Conservation (phyloP, 2,888 invertebrate species). For the Coremacera marginata region DNA sequence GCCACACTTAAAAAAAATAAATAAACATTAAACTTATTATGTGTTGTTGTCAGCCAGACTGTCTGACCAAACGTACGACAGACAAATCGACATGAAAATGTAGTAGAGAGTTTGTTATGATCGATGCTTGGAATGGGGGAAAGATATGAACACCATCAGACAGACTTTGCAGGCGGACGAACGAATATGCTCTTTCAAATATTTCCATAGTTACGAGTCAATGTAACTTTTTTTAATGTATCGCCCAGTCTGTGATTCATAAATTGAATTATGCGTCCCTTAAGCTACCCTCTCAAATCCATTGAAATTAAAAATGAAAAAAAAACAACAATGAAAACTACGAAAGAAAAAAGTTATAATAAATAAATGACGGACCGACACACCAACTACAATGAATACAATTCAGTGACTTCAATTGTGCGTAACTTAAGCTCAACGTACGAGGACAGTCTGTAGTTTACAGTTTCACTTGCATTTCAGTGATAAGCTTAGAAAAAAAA, state of each 20-base stretch:
- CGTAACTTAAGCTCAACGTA: conserved; percentile 42
- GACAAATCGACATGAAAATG: background rate
- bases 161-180: background rate
- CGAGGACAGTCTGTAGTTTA: conserved; percentile 32
- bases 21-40: conserved; percentile 33
- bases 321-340: conserved; percentile 8
- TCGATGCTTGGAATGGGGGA: background rate
- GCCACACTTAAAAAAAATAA: conserved; percentile 21
- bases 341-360: background rate
- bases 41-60: background rate
- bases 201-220: background rate
- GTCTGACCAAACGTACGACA: background rate
- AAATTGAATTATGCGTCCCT: conserved; percentile 8
- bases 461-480: conserved; percentile 31
- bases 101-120: background rate
- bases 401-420: conserved; percentile 40
- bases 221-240: background rate
- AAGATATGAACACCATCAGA: background rate
- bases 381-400: conserved; percentile 17
- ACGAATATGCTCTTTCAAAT: background rate
- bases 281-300: background rate
- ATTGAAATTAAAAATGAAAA: background rate
- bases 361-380: background rate
- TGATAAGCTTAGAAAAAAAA: conserved; percentile 7
- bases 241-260: conserved; percentile 28